Evolutionary conservation across 2,888 invertebrate species (phyloP), one percentile per base, ranked within the genome.

Genomic region (Dione juno): DNA sequence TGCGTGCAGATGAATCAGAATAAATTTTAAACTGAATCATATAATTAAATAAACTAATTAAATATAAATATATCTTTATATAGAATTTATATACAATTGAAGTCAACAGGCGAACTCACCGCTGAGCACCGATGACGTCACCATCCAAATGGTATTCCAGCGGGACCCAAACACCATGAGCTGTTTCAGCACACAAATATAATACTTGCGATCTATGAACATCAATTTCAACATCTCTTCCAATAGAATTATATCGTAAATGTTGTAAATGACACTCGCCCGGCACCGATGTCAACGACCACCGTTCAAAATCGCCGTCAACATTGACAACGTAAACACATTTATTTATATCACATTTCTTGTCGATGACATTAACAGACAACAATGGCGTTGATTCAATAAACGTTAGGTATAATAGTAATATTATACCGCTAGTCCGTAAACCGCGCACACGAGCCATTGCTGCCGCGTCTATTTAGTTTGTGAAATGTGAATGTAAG

Each of bases 391-490:
- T 86, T 58, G 86, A 80, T 76, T 82, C 82, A 74, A 88, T 86
- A 79, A 81, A 78, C 67, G 86, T 81, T 81, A 89, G 87, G 82
- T 92, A 90, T 86, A 92, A 87, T 76, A 92, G 84, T 73, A 92
- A 78, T 80, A 92, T 89, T 82, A 91, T 80, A 76, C 86, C 84
- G 83, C 85, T 92, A 92, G 92, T 92, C 92, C 92, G 90, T 87
- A 83, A 82, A 35, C 73, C 71, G 70, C 77, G 70, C 83, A 82
- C 85, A 71, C 73, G 70, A 79, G 88, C 90, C 92, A 92, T 92
- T 78, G 79, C 84, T 77, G 74, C 77, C 69, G 75, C 79, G 74
- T 75, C 75, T 72, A 73, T 45, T 75, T 73, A 72, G 75, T 77
- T 74, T 69, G 67, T 74, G 21, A 54, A 76, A 50, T 45, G 54